Percentiles rank a stretch among this genome's conserved stretches.
These are phyloP conservation scores for Girardinichthys multiradiatus DNA, from an alignment of 2,113 vertebrate species.

Conservation along the genomic window DNA sequence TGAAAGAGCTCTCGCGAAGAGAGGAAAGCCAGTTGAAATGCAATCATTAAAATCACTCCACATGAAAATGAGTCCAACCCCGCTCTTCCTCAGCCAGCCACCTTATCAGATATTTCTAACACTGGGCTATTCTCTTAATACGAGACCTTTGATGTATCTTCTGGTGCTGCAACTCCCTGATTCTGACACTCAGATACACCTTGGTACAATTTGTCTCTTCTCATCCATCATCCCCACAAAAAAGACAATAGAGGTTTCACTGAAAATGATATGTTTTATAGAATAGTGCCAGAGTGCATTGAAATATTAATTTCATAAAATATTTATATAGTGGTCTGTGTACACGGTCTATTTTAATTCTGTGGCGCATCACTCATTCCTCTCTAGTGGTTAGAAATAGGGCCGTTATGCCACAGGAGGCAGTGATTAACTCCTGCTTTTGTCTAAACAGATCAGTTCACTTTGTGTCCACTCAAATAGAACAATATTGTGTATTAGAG, in stretches of 20 bases:
- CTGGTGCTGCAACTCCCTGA: constrained; percentile 43
- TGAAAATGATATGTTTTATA: constrained; percentile 80
- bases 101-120: constrained; percentile 67
- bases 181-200: constrained; percentile 56
- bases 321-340: constrained; percentile 76
- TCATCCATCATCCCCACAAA: not conserved
- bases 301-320: constrained; percentile 84
- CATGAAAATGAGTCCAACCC: constrained; percentile 73
- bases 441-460: constrained; percentile 61
- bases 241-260: constrained; percentile 72
- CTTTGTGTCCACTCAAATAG: constrained; percentile 56
- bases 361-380: constrained; percentile 75
- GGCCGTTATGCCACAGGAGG: constrained; percentile 69
- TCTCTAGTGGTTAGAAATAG: constrained; percentile 64
- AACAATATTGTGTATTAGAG: constrained; percentile 45
- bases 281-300: constrained; percentile 71
- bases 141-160: constrained; percentile 59
- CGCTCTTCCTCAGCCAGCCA: constrained; percentile 57
- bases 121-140: constrained; percentile 66
- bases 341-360: constrained; percentile 82
- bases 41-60: constrained; percentile 77
- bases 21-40: constrained; percentile 65
- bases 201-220: constrained; percentile 44
- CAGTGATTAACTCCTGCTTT: constrained; percentile 67
- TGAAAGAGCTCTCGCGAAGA: constrained; percentile 66